Evolutionary conservation across 2,797 vertebrate genomes (phyloP), one percentile per base, ranked within the genome.

Genomic region (Tauraco hartlaubi): DNA sequence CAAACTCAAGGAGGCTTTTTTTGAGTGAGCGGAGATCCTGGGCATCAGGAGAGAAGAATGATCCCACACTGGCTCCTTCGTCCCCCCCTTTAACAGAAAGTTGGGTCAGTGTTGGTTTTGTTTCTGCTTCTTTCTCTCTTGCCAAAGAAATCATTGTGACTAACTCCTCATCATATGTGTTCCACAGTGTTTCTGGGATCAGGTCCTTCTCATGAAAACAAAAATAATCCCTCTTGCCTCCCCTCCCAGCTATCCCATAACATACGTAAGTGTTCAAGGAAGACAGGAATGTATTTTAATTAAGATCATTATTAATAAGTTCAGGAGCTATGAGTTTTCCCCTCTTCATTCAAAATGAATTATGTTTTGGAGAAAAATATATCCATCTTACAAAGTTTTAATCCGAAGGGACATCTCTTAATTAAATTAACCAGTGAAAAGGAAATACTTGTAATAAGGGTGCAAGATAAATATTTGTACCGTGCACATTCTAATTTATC

Each of bases 391-490:
- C n/a, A 82, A 82, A 93, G 81, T 87, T 96, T 93, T 95, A 96
- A 94, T 95, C 95, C 85, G 18, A 77, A 72, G 96, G 96, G 97
- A 95, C 88, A 82, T 76, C 66, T 97, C 86, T 96, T 98, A 97
- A 98, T 98, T 97, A 95, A 98, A 97, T 94, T 95, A 95, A 95
- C 85, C 61, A 94, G 56, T 90, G 86, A 97, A 96, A 97, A 95
- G 93, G 97, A 98, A 97, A 97, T 97, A 92, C 97, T 96, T 97
- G 93, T 96, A 97, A 97, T 96, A 97, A 97, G 95, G 88, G 89
- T 95, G 92, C 80, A 96, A 97, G 97, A 95, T 92, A 98, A 98
- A 97, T 97, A 97, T 67, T 80, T 91, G 84, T 77, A 96, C 93
- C 80, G 1, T 92, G 96, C 54, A 80, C 89, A 56, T 79, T 94